These are phyloP conservation scores for Scrobipalpa costella DNA, from an alignment of 2,888 invertebrate species.

Conservation along the genomic window DNA sequence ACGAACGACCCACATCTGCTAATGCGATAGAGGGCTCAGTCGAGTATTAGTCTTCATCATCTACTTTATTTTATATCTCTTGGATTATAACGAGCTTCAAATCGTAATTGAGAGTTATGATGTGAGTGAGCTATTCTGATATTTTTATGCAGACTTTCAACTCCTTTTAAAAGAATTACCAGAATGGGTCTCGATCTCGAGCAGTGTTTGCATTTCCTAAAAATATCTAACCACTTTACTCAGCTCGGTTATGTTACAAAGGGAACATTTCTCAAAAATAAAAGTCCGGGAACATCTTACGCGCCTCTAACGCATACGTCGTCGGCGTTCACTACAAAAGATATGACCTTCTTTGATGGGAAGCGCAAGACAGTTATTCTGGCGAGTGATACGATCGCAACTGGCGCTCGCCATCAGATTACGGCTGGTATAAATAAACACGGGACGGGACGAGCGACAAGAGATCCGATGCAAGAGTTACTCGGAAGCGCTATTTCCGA, in stretches of 20 bases:
- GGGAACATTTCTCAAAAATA: constrained; percentile 4
- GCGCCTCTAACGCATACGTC: constrained; percentile 18
- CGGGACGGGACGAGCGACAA: constrained; percentile 54
- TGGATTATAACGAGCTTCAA: too few relatives aligned
- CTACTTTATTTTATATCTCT: constrained; percentile 1
- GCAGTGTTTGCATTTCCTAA: background rate
- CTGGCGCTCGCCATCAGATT: constrained; percentile 56
- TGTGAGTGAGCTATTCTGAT: too few relatives aligned
- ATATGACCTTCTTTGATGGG: constrained; percentile 28
- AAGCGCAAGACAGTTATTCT: constrained; percentile 44
- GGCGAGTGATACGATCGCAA: constrained; percentile 48
- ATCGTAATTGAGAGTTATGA: too few relatives aligned
- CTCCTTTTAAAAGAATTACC: too few relatives aligned
- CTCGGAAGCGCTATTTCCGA: constrained; percentile 77
- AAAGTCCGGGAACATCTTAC: constrained; percentile 1
- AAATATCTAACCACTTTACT: background rate
- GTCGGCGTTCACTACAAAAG: constrained; percentile 27
- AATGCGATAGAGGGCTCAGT: constrained; percentile 33
- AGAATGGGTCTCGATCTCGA: too few relatives aligned
- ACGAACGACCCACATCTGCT: constrained; percentile 36
- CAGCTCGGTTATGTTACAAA: background rate
- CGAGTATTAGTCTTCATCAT: constrained; percentile 1
- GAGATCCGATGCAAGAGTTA: constrained; percentile 70
- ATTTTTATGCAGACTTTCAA: too few relatives aligned
- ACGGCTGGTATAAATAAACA: constrained; percentile 57